Base-by-base conservation (phyloP, 2,888 invertebrate species). In the Drosophila antonietae region DNA sequence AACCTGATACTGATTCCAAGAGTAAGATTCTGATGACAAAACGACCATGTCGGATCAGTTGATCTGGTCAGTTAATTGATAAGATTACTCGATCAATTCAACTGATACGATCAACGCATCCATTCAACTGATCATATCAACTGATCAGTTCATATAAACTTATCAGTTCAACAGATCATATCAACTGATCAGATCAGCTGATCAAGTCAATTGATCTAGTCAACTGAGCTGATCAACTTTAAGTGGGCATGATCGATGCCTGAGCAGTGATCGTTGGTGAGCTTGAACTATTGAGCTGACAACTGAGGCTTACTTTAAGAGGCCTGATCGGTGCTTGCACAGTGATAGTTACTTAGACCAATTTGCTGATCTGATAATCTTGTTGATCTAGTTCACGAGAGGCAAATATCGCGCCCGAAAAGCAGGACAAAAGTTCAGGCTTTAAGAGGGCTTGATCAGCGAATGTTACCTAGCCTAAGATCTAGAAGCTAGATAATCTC, bases 371-470 rank as follows among this genome's bases (percentile, higher is more conserved):
- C 41, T 47, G 47, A 20, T 67, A 68, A 68, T 49, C 56, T 33
- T 35, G 37, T 15, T 68, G 68, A 68, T 68, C 60, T 59, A 20
- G 47, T 56, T 66, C 31, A 28, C 28, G 37, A 31, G 65, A 37
- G 58, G 37, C 51, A 51, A 59, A 28, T n/a, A 52, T 76, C 76
- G 62, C 76, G 75, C 79, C 77, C 76, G 41, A 35, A 28, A 56
- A 41, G 20, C 46, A 14, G 2, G 39, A 31, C 53, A 61, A 59
- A 75, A 70, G 57, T 68, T 77, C 62, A 52, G 73, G 76, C 58
- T 67, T 76, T 73, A 73, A 47, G 73, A 53, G 67, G 71, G 80
- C 77, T 80, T 78, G 74, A 76, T 55, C 58, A 18, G 31, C 33
- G 52, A 37, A 12, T 49, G 59, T 59, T 59, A 39, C 20, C 18